Conservation (phyloP, 1,140 invertebrate species). For the Achatina immaculata region DNA sequence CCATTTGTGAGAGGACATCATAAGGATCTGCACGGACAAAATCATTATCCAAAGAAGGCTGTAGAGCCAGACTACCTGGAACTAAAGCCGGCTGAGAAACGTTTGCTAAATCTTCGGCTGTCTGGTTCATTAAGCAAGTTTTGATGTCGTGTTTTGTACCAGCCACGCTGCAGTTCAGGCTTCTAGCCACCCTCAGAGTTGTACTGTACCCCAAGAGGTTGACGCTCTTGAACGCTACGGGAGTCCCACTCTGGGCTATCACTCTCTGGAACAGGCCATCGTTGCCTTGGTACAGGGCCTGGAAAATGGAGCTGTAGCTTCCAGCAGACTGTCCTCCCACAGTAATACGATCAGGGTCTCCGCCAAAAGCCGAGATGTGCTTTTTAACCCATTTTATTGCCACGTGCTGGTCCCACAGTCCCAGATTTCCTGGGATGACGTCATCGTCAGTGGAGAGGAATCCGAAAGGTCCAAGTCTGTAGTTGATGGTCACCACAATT, state of each 20-base stretch:
- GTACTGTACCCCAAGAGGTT: background rate
- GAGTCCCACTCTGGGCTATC: conserved; percentile 1
- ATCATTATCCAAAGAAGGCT: background rate
- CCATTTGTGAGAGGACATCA: background rate
- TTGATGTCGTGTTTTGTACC: background rate
- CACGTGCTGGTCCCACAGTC: conserved; percentile 86
- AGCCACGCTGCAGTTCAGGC: background rate
- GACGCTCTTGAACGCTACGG: background rate
- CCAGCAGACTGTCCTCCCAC: conserved; percentile 59
- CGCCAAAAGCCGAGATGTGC: conserved; percentile 58
- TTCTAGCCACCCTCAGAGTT: background rate
- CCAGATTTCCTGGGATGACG: conserved; percentile 72
- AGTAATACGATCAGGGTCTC: conserved; percentile 50
- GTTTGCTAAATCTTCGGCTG: background rate
- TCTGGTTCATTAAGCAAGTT: background rate
- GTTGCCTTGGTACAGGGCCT: background rate
- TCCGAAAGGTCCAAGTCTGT: conserved; percentile 72
- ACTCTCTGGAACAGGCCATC: background rate
- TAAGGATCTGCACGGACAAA: background rate
- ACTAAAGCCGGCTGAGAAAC: background rate
- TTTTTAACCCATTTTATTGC: conserved; percentile 84
- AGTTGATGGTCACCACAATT: conserved; percentile 74
- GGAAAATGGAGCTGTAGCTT: background rate
- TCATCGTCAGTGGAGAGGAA: conserved; percentile 49
- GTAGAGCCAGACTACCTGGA: background rate